A percentile compares a stretch with the other conserved stretches of the same genome.
Evolutionary conservation across 2,888 invertebrate species (phyloP).

Genomic region (Octodonta nipae): DNA sequence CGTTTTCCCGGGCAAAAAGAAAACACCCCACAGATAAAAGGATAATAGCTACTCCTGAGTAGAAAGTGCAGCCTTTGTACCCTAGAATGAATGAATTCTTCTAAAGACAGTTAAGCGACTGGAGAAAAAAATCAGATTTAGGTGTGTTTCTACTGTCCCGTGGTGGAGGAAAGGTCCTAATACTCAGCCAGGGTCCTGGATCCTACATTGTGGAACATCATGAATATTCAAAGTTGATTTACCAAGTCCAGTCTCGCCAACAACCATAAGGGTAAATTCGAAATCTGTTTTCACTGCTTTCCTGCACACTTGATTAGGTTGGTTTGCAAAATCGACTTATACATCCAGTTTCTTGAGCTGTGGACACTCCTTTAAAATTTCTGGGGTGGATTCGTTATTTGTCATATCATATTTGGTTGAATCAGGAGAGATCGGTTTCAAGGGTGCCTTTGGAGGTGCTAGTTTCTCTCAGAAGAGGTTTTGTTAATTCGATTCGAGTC

Average conservation of each 20-base stretch:
- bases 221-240: slow-evolving; percentile 97
- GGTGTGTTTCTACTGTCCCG: too few species aligned
- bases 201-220: too few species aligned
- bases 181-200: too few species aligned
- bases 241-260: slow-evolving; percentile 93
- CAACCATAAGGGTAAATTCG: slow-evolving; percentile 92
- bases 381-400: slow-evolving; percentile 31
- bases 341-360: slow-evolving; percentile 81
- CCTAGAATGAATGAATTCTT: too few species aligned
- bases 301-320: slow-evolving; percentile 86
- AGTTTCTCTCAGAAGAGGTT: slow-evolving; percentile 41
- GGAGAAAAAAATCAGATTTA: too few species aligned
- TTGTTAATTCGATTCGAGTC: slow-evolving; percentile 30
- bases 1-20: too few species aligned
- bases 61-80: too few species aligned
- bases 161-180: too few species aligned
- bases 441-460: slow-evolving; percentile 35
- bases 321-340: slow-evolving; percentile 88
- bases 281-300: slow-evolving; percentile 93
- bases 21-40: too few species aligned
- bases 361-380: slow-evolving; percentile 47
- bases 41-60: too few species aligned
- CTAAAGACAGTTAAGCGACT: too few species aligned
- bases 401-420: slow-evolving; percentile 42
- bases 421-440: slow-evolving; percentile 40